Evolutionary conservation across 2,113 vertebrate genomes (phyloP).

Genomic region (Todiramphus chloris): DNA sequence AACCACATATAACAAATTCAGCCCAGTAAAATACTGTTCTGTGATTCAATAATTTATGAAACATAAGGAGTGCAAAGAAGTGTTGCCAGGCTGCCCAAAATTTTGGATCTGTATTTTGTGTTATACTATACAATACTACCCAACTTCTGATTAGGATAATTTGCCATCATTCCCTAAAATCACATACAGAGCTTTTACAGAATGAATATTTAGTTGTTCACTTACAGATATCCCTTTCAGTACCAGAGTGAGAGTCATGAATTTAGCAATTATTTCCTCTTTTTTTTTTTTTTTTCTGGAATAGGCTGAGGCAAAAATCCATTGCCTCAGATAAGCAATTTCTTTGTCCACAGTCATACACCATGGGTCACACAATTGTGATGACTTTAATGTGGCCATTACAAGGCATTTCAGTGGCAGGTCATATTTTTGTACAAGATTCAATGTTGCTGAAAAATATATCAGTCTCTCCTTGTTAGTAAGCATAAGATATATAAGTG

Average conservation of each 20-base stretch:
- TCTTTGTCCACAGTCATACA: background rate
- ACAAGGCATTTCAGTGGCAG: background rate
- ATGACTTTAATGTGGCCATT: background rate
- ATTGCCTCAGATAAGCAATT: background rate
- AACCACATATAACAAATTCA: background rate
- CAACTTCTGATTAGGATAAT: background rate
- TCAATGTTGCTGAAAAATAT: background rate
- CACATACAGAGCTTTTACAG: background rate
- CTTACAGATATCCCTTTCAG: background rate
- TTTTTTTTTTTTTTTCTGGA: background rate
- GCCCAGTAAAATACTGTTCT: background rate
- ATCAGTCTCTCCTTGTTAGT: background rate
- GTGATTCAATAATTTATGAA: slow-evolving; percentile 30
- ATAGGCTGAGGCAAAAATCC: background rate
- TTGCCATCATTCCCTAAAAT: background rate
- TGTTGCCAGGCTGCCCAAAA: background rate
- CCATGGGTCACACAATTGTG: fast-evolving
- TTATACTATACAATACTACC: background rate
- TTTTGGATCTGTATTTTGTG: background rate
- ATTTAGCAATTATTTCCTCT: background rate
- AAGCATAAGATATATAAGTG: background rate
- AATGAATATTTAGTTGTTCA: background rate
- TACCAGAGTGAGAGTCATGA: background rate
- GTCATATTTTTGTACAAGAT: background rate
- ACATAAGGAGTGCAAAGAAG: background rate